Evolutionary conservation across 37 sponge, comb jelly and placozoan species (phyloP).

Genomic region (Sycon ciliatum): DNA sequence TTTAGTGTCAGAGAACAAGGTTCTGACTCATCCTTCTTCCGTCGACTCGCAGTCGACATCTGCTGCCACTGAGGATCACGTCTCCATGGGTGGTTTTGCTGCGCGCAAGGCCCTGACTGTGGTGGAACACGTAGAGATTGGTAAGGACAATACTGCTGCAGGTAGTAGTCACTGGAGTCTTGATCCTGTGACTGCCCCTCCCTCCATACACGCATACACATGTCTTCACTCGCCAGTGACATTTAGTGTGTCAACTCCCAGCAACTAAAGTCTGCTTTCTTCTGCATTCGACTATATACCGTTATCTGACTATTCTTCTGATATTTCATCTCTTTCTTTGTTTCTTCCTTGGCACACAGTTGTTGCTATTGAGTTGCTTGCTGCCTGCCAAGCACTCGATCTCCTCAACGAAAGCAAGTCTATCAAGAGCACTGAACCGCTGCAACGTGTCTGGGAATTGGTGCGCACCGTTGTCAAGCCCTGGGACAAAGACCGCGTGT

Average conservation of each 20-base stretch:
- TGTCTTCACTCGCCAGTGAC: too few species aligned
- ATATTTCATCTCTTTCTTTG: too few species aligned
- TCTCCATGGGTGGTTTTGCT: constrained; percentile 96
- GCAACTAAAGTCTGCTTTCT: too few species aligned
- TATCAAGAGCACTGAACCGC: constrained; percentile 72
- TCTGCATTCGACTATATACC: too few species aligned
- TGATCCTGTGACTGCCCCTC: too few species aligned
- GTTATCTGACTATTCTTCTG: too few species aligned
- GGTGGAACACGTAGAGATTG: constrained; percentile 78
- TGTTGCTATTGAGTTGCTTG: constrained; percentile 88
- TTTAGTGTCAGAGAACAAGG: constrained; percentile 94
- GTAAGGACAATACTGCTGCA: too few species aligned
- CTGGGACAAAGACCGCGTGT: constrained; percentile 52
- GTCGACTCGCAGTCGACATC: constrained; percentile 91
- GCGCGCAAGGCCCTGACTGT: constrained; percentile 92
- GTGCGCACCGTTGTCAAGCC: constrained; percentile 24
- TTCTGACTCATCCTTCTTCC: constrained; percentile 92
- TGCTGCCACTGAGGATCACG: constrained; percentile 95
- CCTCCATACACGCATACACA: too few species aligned
- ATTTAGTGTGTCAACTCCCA: too few species aligned
- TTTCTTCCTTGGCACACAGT: constrained; percentile 39
- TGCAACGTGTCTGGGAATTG: constrained; percentile 70
- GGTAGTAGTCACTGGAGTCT: too few species aligned
- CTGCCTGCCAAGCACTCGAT: constrained; percentile 94
- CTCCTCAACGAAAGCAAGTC: constrained; percentile 71